Evolutionary conservation across 1,140 invertebrate species (phyloP), one percentile per base, ranked within the genome.

Genomic region (Gryllus bimaculatus): DNA sequence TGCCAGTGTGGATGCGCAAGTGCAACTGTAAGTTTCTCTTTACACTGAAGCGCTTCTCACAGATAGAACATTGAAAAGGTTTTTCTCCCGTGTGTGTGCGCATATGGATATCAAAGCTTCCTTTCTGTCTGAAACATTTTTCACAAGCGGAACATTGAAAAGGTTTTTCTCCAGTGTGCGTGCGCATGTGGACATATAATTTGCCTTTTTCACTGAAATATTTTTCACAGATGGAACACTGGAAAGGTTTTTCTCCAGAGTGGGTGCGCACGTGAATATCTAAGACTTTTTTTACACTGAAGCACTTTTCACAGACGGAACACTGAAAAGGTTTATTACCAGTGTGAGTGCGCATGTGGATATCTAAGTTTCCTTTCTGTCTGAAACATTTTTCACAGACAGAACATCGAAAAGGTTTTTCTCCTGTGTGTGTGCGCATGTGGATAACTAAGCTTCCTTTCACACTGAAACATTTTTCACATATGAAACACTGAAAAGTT

Each of bases 311-410:
- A 78, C 82, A 83, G n/a, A 87, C 83, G 79, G 85, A 85, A 82
- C 89, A 90, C 79, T 83, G 83, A 82, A 87, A 88, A 8, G 89
- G 89, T 75, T n/a, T n/a, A n/a, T 86, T 82, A 6, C 88, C 83
- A 7, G 83, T 85, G 75, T 86, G 85, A n/a, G 80, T 81, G 26
- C 83, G 86, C 84, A 88, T 85, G 80, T 88, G 88, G 12, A 85
- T 80, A 26, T 84, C 85, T 77, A 88, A 80, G 74, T 48, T 48
- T 8, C 15, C 15, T 15, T 77, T 39, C 15, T 15, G 15, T 8
- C n/a, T 39, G 21, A 77, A 77, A 48, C n/a, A 77, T 39, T 18
- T 47, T 48, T 48, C 76, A 48, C 76, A 77, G 8, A 47, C 76
- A 18, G 18, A n/a, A 21, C 76, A 77, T 18, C 13, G 47, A 48